These are phyloP conservation scores for Hydroisotoma schaefferi DNA, from an alignment of 2,888 invertebrate genomes.

Conservation along the genomic window DNA sequence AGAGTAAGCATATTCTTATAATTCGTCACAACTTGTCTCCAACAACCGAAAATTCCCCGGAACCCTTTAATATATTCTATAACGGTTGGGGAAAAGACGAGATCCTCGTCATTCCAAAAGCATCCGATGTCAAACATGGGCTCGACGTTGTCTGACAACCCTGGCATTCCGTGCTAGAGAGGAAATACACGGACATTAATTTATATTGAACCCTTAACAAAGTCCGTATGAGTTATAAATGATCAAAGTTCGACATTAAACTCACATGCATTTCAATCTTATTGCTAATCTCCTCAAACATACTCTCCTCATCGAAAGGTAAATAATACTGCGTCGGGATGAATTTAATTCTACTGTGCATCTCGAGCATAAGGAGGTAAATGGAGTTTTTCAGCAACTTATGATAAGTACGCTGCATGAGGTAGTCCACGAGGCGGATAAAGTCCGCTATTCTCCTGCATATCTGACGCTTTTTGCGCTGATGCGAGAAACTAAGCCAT, in stretches of 20 bases:
- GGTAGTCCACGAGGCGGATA: constrained; percentile 58
- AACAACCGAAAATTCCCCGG: constrained; percentile 61
- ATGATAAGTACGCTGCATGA: constrained; percentile 66
- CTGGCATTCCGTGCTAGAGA: constrained; percentile 9
- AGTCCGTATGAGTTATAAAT: neutral
- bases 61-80: constrained; percentile 60
- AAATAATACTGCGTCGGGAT: constrained; percentile 56
- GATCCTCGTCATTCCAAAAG: constrained; percentile 51
- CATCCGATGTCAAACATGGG: constrained; percentile 64
- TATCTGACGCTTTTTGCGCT: constrained; percentile 75
- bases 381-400: constrained; percentile 64
- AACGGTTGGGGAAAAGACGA: constrained; percentile 62
- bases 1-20: constrained; percentile 71
- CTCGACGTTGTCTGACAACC: constrained; percentile 13
- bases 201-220: too few relatives aligned
- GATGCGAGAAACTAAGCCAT: constrained; percentile 82
- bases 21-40: constrained; percentile 66
- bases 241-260: neutral
- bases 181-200: neutral
- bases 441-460: constrained; percentile 69
- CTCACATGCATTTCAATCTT: neutral
- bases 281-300: too few relatives aligned
- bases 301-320: constrained; percentile 44
- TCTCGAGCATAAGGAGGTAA: constrained; percentile 57
- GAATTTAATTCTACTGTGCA: constrained; percentile 58